These are phyloP conservation scores for Piaya cayana DNA, from an alignment of 2,113 vertebrate species.

Conservation along the genomic window DNA sequence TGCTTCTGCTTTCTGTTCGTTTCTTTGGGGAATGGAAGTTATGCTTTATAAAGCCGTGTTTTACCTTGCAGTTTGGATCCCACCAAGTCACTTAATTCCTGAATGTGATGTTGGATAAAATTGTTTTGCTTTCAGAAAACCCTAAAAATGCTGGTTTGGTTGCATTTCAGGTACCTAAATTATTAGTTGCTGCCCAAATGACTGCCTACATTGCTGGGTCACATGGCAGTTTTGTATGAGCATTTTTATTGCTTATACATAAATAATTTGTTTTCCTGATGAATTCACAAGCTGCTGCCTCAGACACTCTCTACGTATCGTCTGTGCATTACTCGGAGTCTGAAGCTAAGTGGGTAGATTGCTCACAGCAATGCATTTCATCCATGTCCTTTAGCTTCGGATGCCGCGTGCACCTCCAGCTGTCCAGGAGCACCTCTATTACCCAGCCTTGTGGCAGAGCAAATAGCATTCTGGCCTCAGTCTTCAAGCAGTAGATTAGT, in stretches of 20 bases:
- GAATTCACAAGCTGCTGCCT: not conserved
- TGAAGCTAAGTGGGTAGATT: constrained; percentile 75
- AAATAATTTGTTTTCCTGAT: constrained; percentile 12
- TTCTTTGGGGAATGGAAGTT: not conserved
- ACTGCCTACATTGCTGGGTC: not conserved
- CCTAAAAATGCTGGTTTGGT: not conserved
- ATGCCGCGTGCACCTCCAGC: constrained; percentile 25
- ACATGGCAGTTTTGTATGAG: not conserved
- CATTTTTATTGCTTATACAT: not conserved
- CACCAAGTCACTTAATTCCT: not conserved
- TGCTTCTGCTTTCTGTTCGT: not conserved
- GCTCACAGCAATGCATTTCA: constrained; percentile 78
- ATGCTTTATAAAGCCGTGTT: not conserved
- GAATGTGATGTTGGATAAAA: not conserved
- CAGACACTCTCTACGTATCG: not conserved
- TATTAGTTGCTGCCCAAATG: not conserved
- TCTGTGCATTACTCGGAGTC: not conserved
- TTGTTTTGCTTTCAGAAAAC: not conserved
- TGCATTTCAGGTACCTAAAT: not conserved
- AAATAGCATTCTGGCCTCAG: constrained; percentile 52
- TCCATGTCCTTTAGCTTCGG: constrained; percentile 40
- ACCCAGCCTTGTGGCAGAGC: constrained; percentile 62
- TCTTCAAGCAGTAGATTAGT: constrained; percentile 48
- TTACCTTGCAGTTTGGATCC: not conserved
- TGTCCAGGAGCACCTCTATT: constrained; percentile 78